Evolutionary conservation across 2,113 vertebrate genomes (phyloP).

Genomic region (Mionectes macconnelli): DNA sequence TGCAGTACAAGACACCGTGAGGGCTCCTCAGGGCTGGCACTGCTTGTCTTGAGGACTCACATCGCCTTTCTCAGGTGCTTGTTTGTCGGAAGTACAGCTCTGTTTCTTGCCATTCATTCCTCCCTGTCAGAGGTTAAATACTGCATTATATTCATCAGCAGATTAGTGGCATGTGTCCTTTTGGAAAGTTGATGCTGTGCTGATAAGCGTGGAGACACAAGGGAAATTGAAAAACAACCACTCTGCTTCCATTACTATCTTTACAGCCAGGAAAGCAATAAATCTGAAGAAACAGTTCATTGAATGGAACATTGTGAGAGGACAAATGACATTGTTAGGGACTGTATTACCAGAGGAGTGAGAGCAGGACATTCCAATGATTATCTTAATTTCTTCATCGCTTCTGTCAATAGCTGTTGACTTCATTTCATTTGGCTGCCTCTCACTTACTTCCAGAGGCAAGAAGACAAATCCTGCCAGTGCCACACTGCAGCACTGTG

Average conservation of each 20-base stretch:
- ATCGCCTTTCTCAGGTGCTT: background rate
- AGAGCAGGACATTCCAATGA: background rate
- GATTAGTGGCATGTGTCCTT: background rate
- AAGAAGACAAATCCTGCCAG: background rate
- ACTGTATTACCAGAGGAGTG: background rate
- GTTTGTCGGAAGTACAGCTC: background rate
- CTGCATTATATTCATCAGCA: background rate
- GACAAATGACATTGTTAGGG: background rate
- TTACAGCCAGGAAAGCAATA: background rate
- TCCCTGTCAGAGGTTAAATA: background rate
- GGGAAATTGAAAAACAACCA: background rate
- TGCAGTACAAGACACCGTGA: background rate
- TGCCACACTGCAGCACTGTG: background rate
- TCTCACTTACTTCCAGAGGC: background rate
- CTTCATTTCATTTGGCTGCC: conserved; percentile 13
- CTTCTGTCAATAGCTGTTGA: conserved; percentile 5
- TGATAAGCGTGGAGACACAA: background rate
- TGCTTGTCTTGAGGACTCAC: background rate
- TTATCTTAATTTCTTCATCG: conserved; percentile 17
- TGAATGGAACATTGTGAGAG: background rate
- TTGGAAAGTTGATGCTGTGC: background rate
- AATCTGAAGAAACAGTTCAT: background rate
- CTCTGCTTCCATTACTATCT: background rate
- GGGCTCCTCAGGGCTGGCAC: background rate
- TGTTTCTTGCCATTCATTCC: background rate